phyloP scores from a whole-genome alignment of 2,113 vertebrate genomes.

The Silurus glanis region DNA sequence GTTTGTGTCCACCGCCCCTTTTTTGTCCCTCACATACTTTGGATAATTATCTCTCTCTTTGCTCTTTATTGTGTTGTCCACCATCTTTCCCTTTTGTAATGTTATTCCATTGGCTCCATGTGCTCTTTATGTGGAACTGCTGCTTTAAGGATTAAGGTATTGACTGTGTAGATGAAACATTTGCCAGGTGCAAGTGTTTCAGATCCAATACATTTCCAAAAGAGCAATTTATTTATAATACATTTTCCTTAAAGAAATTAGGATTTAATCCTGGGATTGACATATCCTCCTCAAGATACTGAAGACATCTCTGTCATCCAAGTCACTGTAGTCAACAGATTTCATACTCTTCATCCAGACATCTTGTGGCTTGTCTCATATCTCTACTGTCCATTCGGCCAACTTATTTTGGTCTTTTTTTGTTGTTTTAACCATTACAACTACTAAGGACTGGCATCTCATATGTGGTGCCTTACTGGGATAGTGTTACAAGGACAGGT shows the following conservation, averaged over 20 bases:
- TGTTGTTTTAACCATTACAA: not conserved
- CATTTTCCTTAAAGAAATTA: not conserved
- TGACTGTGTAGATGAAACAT: conserved; percentile 5
- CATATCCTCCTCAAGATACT: not conserved
- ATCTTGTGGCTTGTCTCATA: not conserved
- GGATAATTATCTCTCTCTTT: not conserved
- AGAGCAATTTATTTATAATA: not conserved
- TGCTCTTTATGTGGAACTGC: not conserved
- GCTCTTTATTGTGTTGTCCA: not conserved
- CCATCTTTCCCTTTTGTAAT: not conserved
- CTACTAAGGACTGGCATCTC: not conserved
- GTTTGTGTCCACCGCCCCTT: not conserved
- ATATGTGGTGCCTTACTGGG: not conserved
- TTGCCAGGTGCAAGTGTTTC: not conserved
- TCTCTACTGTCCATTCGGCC: not conserved
- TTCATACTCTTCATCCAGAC: not conserved
- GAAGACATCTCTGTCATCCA: not conserved
- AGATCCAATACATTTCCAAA: not conserved
- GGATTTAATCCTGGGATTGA: not conserved
- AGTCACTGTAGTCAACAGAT: not conserved
- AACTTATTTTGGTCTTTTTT: not conserved
- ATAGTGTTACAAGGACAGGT: not conserved
- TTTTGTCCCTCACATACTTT: not conserved
- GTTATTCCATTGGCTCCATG: not conserved
- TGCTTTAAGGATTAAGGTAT: not conserved